These are phyloP conservation scores for Cercopithecus mitis DNA, from an alignment of 2,797 vertebrate species.

Conservation along the genomic window DNA sequence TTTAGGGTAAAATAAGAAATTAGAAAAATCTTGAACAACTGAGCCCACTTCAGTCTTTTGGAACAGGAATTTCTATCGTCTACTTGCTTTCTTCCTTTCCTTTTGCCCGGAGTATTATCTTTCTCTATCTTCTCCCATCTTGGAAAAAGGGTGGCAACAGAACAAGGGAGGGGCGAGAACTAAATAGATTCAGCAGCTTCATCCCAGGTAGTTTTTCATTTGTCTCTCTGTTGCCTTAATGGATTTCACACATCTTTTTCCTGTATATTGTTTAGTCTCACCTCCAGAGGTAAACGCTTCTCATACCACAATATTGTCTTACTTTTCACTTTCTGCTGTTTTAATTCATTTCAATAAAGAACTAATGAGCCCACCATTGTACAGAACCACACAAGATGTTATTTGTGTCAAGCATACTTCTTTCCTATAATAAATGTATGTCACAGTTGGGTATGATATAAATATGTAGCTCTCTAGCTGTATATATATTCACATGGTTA, in stretches of 20 bases:
- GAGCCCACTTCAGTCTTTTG: not conserved
- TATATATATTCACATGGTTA: not conserved
- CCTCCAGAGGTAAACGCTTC: not conserved
- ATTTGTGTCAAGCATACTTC: not conserved
- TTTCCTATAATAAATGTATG: not conserved
- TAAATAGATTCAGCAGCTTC: not conserved
- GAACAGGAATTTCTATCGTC: not conserved
- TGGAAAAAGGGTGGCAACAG: too few relatives aligned
- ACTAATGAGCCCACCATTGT: not conserved
- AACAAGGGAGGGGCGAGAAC: not conserved
- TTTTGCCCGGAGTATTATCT: not conserved
- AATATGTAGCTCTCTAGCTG: not conserved
- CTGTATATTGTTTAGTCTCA: not conserved
- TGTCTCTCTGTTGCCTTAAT: not conserved
- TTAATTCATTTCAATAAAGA: not conserved
- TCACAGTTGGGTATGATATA: not conserved
- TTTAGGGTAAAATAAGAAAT: not conserved
- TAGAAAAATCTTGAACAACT: not conserved
- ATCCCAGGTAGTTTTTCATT: not conserved
- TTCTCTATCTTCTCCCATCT: not conserved
- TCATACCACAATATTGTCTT: not conserved
- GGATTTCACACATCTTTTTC: not conserved
- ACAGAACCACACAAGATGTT: not conserved
- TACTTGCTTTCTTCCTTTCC: not conserved
- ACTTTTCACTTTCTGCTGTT: not conserved